Percentiles rank a stretch among this genome's conserved stretches.
phyloP scores from a whole-genome alignment of 2,888 invertebrate species.

The Drosophila anomelani region DNA sequence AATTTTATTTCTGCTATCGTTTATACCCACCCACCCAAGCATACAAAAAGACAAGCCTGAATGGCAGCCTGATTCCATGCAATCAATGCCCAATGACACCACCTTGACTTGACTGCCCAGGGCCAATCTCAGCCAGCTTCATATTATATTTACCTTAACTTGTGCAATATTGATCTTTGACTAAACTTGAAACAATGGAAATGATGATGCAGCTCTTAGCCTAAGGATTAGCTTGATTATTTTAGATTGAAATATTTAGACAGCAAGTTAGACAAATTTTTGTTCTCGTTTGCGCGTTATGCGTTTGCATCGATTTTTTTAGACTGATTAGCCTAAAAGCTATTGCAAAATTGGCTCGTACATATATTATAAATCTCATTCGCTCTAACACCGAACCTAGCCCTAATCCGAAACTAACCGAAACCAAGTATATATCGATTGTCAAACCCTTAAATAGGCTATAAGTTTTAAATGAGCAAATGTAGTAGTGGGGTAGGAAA shows the following conservation, averaged over 20 bases:
- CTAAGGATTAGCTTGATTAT: slow-evolving; percentile 43
- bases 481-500: slow-evolving; percentile 52
- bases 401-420: slow-evolving; percentile 13
- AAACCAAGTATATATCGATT: slow-evolving; percentile 6
- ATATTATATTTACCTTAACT: slow-evolving; percentile 3
- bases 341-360: slow-evolving; percentile 52
- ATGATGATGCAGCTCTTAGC: slow-evolving; percentile 22
- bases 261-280: slow-evolving; percentile 57
- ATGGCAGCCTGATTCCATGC: not conserved
- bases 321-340: slow-evolving; percentile 82
- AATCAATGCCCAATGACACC: slow-evolving; percentile 22
- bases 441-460: slow-evolving; percentile 24
- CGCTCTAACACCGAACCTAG: slow-evolving; percentile 15
- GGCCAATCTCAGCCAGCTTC: slow-evolving; percentile 1
- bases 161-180: slow-evolving; percentile 31
- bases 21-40: slow-evolving; percentile 15
- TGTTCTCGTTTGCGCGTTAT: slow-evolving; percentile 49
- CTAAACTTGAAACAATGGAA: slow-evolving; percentile 20
- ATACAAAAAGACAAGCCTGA: slow-evolving; percentile 7
- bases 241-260: slow-evolving; percentile 70
- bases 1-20: not conserved
- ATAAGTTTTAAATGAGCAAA: slow-evolving; percentile 58
- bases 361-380: slow-evolving; percentile 32
- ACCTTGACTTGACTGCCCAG: slow-evolving; percentile 19
- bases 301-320: slow-evolving; percentile 69